Evolutionary conservation across 2,797 vertebrate species (phyloP).

Genomic region (Falco cherrug): DNA sequence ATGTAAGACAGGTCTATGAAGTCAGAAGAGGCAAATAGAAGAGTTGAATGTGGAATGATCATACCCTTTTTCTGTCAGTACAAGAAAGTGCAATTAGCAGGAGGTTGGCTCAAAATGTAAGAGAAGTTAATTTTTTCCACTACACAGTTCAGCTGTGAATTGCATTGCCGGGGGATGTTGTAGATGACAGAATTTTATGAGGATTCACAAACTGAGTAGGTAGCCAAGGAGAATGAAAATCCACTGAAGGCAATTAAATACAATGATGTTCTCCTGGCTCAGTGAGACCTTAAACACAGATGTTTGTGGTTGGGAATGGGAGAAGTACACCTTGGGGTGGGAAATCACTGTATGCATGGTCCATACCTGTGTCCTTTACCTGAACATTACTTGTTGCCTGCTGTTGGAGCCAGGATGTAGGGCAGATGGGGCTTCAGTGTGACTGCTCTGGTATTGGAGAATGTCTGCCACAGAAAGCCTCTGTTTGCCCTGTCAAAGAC

Average conservation of each 20-base stretch:
- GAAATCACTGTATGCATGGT: background rate
- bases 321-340: background rate
- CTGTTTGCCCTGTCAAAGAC: background rate
- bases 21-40: background rate
- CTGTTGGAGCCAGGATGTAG: background rate
- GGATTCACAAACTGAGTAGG: background rate
- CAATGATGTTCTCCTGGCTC: background rate
- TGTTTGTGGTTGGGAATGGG: background rate
- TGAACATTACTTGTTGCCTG: background rate
- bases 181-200: background rate
- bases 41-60: background rate
- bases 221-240: background rate
- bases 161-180: background rate
- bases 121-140: background rate
- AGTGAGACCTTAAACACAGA: background rate
- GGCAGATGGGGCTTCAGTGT: background rate
- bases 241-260: background rate
- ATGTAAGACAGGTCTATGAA: background rate
- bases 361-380: background rate
- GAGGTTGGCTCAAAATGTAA: background rate
- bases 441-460: background rate
- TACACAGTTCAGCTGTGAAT: background rate
- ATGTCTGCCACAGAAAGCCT: background rate
- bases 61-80: background rate
- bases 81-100: background rate